Conservation (phyloP, 2,113 vertebrate genomes). For the Ailurus styani region DNA sequence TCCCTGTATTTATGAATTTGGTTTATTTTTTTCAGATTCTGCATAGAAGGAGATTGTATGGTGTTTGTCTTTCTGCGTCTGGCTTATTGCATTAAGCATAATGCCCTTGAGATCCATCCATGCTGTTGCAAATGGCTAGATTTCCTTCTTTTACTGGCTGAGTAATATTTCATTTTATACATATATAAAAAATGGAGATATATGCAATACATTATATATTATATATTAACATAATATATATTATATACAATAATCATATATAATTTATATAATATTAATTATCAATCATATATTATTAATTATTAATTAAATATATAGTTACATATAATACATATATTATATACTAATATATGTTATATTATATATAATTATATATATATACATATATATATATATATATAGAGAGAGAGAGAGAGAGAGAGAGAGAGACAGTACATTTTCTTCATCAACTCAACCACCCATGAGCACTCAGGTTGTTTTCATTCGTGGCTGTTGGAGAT, state of each 20-base stretch:
- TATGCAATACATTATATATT: no score
- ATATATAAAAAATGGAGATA: no score
- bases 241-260: no score
- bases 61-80: not conserved
- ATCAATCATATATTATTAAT: no score
- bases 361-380: not conserved
- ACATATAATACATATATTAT: no score
- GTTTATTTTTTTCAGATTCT: not conserved
- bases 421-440: not conserved
- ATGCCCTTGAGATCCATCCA: not conserved
- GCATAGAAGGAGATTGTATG: not conserved
- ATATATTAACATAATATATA: no score
- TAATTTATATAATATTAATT: no score
- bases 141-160: not conserved
- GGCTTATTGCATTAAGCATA: not conserved
- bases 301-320: no score
- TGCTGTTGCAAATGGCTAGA: not conserved
- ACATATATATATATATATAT: no score
- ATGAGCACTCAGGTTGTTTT: not conserved
- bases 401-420: no score
- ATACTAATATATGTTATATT: no score
- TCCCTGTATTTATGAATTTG: not conserved
- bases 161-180: not conserved
- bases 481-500: not conserved
- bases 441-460: not conserved